Percentiles rank a stretch among this genome's conserved stretches.
phyloP scores from a whole-genome alignment of 2,113 vertebrate genomes.

The Phycodurus eques region DNA sequence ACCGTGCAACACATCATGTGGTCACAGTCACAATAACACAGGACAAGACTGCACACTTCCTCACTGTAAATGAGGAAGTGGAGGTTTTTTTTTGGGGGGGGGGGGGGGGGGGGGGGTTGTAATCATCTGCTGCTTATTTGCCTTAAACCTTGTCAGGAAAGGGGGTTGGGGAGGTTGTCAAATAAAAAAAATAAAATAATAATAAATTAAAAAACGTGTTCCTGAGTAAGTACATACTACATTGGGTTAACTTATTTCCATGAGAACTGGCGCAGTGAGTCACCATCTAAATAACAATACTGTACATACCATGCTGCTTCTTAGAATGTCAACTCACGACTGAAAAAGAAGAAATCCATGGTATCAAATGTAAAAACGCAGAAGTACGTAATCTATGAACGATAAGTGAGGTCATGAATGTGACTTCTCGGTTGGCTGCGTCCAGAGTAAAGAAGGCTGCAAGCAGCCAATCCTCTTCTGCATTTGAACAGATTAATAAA shows the following conservation, averaged over 20 bases:
- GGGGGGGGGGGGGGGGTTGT: not conserved
- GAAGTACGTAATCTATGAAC: not conserved
- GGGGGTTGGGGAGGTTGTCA: too few relatives aligned
- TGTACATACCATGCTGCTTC: not conserved
- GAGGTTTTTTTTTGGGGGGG: not conserved
- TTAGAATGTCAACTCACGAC: slow-evolving; percentile 9
- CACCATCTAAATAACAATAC: slow-evolving; percentile 16
- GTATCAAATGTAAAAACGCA: not conserved
- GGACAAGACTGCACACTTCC: not conserved
- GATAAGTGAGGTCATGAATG: not conserved
- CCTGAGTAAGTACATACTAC: not conserved
- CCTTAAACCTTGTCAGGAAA: not conserved
- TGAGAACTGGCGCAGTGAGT: slow-evolving; percentile 18
- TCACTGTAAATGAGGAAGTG: slow-evolving; percentile 2
- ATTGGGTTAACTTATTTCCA: slow-evolving; percentile 17
- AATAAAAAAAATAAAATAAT: too few relatives aligned
- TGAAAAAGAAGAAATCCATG: slow-evolving; percentile 1
- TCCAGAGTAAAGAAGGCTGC: not conserved
- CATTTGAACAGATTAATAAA: slow-evolving; percentile 35
- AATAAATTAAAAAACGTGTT: not conserved
- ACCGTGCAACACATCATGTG: not conserved
- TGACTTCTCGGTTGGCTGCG: not conserved
- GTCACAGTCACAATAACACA: not conserved
- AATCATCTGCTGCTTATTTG: not conserved
- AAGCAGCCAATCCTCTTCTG: not conserved